Conservation (phyloP, 1,140 invertebrate species). For the Scaptomyza graminum region DNA sequence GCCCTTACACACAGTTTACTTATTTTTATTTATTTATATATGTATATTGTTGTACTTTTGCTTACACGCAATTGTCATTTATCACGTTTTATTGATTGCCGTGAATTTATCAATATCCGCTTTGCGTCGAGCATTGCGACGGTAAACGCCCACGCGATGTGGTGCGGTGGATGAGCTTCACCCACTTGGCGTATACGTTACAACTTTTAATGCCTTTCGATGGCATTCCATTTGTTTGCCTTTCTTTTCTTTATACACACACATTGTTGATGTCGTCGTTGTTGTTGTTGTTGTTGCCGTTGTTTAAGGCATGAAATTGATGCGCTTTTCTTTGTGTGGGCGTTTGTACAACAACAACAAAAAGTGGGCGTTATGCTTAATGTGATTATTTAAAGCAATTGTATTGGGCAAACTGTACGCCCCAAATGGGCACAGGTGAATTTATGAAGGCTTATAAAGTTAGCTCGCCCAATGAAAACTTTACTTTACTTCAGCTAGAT, state of each 20-base stretch:
- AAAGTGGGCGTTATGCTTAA: conserved; percentile 61
- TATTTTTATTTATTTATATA: conserved; percentile 31
- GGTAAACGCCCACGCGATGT: conserved; percentile 51
- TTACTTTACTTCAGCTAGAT: conserved; percentile 14
- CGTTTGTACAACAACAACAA: conserved; percentile 2
- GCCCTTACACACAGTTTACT: conserved; percentile 54
- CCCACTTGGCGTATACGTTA: conserved; percentile 63
- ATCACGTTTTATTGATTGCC: conserved; percentile 81
- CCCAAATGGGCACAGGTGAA: conserved; percentile 21
- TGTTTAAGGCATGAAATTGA: conserved; percentile 81
- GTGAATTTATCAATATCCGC: conserved; percentile 81
- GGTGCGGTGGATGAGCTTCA: conserved; percentile 15
- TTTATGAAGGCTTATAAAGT: conserved; percentile 43
- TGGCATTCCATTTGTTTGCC: conserved; percentile 24
- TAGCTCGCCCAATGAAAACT: no score
- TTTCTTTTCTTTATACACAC: conserved; percentile 25
- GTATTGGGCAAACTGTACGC: conserved; percentile 35
- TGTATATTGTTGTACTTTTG: conserved; percentile 30
- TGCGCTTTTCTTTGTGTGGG: conserved; percentile 49
- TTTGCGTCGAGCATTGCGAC: conserved; percentile 61
- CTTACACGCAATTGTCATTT: conserved; percentile 80
- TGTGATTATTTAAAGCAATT: conserved; percentile 77
- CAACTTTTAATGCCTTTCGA: conserved; percentile 77
- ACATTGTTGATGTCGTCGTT: conserved; percentile 14
- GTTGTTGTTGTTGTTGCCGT: no score